phyloP scores from a whole-genome alignment of 2,888 invertebrate species.

The Entomobrya proxima region DNA sequence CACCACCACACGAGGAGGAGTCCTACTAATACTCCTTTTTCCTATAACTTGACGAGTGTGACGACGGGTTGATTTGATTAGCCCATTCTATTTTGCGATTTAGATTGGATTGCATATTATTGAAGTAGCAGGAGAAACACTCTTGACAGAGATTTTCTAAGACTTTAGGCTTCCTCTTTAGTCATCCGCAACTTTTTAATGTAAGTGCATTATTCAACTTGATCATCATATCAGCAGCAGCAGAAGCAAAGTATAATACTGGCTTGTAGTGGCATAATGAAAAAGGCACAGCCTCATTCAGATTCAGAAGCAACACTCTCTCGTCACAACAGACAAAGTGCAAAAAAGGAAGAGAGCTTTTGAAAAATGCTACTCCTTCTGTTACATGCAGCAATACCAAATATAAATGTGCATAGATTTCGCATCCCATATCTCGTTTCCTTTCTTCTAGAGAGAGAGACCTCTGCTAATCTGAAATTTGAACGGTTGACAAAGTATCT shows the following conservation, averaged over 20 bases:
- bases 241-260: not conserved
- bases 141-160: not conserved
- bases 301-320: not conserved
- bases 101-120: conserved; percentile 27
- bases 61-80: conserved; percentile 46
- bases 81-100: conserved; percentile 22
- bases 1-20: not conserved
- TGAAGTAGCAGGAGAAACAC: not conserved
- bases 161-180: not conserved
- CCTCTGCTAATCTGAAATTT: not conserved
- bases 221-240: conserved; percentile 8
- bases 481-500: conserved; percentile 40
- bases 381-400: not conserved
- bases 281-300: not conserved
- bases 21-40: not conserved
- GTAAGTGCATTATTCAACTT: conserved; percentile 34
- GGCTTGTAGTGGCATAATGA: not conserved
- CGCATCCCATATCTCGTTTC: not conserved
- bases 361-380: not conserved
- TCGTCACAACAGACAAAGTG: conserved; percentile 28
- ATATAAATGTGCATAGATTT: conserved; percentile 9
- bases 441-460: not conserved
- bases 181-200: conserved; percentile 12
- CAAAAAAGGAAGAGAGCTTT: conserved; percentile 51
- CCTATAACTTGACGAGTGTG: conserved; percentile 14